Conservation (phyloP, 2,888 invertebrate genomes). For the Tenthredo amoena region DNA sequence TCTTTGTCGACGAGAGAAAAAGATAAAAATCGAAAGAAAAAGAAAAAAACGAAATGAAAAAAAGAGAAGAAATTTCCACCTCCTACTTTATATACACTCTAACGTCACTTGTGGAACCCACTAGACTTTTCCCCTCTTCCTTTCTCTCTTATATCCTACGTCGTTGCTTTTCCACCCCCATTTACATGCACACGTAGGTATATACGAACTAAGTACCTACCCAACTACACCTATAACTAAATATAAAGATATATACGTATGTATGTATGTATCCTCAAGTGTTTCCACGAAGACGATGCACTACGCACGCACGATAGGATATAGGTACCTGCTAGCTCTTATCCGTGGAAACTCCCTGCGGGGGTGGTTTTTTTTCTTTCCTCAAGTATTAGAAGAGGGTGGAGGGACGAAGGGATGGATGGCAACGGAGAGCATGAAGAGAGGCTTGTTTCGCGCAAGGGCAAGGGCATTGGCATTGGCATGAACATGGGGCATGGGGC, state of each 20-base stretch:
- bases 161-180: not conserved
- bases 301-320: conserved; percentile 15
- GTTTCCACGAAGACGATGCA: conserved; percentile 12
- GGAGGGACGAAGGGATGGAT: not conserved
- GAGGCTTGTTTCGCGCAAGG: conserved; percentile 17
- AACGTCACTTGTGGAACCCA: not conserved
- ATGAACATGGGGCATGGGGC: not conserved
- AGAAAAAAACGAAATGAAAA: not conserved
- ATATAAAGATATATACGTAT: too few relatives aligned
- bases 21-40: not conserved
- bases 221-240: not conserved
- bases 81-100: not conserved
- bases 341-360: not conserved
- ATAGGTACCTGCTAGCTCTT: not conserved
- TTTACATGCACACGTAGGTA: not conserved
- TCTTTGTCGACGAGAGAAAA: not conserved
- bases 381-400: not conserved
- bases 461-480: conserved; percentile 15
- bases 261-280: not conserved
- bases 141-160: not conserved
- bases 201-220: not conserved
- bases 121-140: not conserved
- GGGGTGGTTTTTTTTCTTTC: not conserved
- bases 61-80: not conserved
- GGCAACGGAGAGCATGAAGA: not conserved